Evolutionary conservation across 1,140 invertebrate genomes (phyloP), one percentile per base, ranked within the genome.

Genomic region (Gryllus bimaculatus): DNA sequence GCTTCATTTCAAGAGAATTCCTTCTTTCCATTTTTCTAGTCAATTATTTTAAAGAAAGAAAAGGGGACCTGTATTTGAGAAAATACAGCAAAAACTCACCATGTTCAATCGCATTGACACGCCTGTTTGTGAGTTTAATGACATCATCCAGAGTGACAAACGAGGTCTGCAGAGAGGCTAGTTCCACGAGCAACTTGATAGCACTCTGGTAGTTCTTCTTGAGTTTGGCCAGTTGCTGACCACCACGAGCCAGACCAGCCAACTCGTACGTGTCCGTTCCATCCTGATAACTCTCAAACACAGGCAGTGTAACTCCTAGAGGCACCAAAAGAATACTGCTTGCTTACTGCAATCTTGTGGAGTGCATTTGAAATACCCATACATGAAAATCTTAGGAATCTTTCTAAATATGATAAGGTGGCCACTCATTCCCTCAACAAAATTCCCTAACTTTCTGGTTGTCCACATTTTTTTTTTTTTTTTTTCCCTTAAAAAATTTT

Each of bases 21-120:
- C 26, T 39, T 39, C 5, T 39, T 39, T 39, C 26, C 26, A 39
- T 39, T 39, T 39, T 39, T 39, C 1, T 39, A 39, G 26, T 39
- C 26, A 1, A 39, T 39, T 39, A 2, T 39, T 39, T 39, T 39
- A 2, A 2, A 39, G 26, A 39, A 39, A 39, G 26, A 39, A 39
- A 5, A 5, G 26, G 26, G 26, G 5, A 5, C 26, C 5, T 39
- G 5, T 2, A 39, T 5, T 39, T 39, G 26, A 39, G 26, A 39
- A 39, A 39, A 39, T 39, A 39, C 26, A 39, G 26, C 5, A 1
- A 2, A 39, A 39, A 39, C 87, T 87, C 85, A 96, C 95, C 97
- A 86, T 99, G 97, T 87, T 99, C 98, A 87, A 99, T 99, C 83
- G 98, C 98, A 87, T 99, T 99, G 18, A 99, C 98, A 92, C 98